Conservation (phyloP, 2,797 vertebrate species). For the Arremon aurantiirostris region DNA sequence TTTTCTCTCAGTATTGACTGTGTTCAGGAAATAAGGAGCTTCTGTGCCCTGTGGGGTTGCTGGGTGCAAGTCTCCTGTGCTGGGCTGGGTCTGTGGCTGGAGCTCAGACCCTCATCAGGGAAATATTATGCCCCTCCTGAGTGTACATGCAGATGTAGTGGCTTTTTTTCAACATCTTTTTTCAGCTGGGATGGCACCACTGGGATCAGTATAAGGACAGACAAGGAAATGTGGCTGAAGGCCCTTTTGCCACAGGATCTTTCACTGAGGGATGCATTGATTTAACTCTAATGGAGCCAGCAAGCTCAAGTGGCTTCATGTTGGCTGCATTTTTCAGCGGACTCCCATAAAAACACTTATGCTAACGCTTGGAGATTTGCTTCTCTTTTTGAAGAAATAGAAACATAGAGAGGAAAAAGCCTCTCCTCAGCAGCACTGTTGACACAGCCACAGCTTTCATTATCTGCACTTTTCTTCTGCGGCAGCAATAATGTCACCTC, state of each 20-base stretch:
- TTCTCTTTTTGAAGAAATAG: background rate
- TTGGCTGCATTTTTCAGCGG: background rate
- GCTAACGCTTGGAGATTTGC: background rate
- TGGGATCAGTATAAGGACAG: background rate
- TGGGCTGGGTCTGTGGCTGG: background rate
- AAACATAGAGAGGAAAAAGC: background rate
- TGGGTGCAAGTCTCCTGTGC: background rate
- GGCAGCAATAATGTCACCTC: constrained; percentile 36
- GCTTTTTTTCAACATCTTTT: background rate
- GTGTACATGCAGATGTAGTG: rapidly evolving
- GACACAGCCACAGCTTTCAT: background rate
- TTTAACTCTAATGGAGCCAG: background rate
- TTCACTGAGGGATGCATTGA: rapidly evolving
- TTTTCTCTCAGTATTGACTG: background rate
- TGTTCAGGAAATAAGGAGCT: background rate
- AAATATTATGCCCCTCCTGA: background rate
- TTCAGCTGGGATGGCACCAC: background rate
- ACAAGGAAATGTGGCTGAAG: background rate
- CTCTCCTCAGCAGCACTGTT: background rate
- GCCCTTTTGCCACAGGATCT: background rate
- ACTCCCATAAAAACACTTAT: background rate
- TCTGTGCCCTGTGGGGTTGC: background rate
- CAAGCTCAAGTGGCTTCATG: rapidly evolving
- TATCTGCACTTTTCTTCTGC: background rate
- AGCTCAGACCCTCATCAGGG: rapidly evolving